These are phyloP conservation scores for Rhinogobio ventralis DNA, from an alignment of 2,797 vertebrate genomes.

Conservation along the genomic window DNA sequence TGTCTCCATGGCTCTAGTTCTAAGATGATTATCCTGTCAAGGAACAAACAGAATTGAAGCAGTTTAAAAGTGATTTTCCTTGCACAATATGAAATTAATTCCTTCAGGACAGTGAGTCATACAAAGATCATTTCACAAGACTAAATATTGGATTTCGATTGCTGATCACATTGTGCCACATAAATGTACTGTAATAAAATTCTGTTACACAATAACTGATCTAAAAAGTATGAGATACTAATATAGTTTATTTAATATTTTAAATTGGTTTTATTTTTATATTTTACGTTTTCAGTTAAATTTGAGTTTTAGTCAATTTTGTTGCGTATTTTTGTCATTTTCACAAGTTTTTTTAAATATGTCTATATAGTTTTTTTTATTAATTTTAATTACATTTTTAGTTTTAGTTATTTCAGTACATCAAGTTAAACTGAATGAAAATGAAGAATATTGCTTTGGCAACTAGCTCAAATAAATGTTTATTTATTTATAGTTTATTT, in stretches of 20 bases:
- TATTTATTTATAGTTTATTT: not conserved
- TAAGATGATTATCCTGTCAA: constrained; percentile 78
- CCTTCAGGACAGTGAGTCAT: not conserved
- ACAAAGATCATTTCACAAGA: constrained; percentile 20
- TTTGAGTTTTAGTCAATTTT: not conserved
- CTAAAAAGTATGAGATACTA: not conserved
- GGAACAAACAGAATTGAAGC: not conserved
- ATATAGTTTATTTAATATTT: not conserved
- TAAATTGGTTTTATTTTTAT: too few species aligned
- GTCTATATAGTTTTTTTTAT: too few species aligned
- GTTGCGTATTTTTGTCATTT: too few species aligned
- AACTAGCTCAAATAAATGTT: too few species aligned
- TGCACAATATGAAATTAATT: not conserved
- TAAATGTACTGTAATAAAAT: not conserved
- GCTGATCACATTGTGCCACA: not conserved
- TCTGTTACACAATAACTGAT: not conserved
- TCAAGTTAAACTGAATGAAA: too few species aligned
- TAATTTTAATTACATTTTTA: too few species aligned
- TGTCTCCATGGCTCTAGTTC: constrained; percentile 81
- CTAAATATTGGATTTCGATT: not conserved
- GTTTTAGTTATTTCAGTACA: too few species aligned
- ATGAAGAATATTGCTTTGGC: too few species aligned
- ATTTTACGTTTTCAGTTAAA: not conserved
- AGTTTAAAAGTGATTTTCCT: not conserved
- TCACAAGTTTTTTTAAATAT: too few species aligned